A percentile compares a stretch with the other conserved stretches of the same genome.
phyloP scores from a whole-genome alignment of 2,888 invertebrate genomes.

The Punctoribates punctum region DNA sequence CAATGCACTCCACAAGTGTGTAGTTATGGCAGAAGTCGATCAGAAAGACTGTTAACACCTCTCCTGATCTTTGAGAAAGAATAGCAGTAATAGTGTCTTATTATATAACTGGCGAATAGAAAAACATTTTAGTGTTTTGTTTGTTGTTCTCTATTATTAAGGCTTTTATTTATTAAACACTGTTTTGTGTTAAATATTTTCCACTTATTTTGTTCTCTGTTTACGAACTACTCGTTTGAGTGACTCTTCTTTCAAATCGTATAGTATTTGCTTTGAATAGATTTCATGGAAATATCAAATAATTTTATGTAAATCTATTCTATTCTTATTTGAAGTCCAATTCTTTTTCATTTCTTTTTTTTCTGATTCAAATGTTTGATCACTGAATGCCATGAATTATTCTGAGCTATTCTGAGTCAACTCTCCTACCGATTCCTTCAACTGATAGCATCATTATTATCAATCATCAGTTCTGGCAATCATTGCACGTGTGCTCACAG shows the following conservation, averaged over 20 bases:
- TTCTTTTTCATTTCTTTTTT: no score
- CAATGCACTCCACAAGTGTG: constrained; percentile 4
- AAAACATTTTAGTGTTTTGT: neutral
- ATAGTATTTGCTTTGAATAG: neutral
- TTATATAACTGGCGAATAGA: neutral
- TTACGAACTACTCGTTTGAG: neutral
- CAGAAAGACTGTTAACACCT: neutral
- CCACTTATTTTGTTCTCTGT: neutral
- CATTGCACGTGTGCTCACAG: constrained; percentile 20
- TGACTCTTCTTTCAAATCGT: neutral
- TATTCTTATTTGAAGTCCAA: neutral
- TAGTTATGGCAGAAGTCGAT: neutral
- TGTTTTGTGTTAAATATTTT: constrained; percentile 3
- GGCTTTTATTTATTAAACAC: neutral
- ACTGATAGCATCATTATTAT: constrained; percentile 37
- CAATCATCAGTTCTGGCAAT: constrained; percentile 19
- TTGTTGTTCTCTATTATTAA: neutral
- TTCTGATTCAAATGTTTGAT: neutral
- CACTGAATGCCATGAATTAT: no score
- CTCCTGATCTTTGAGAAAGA: neutral
- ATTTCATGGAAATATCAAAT: neutral
- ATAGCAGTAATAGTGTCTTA: neutral
- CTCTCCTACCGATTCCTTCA: neutral
- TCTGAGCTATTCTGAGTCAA: no score
- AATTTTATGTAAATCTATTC: constrained; percentile 13